phyloP scores from a whole-genome alignment of 2,888 invertebrate genomes.

The Antitype chi region DNA sequence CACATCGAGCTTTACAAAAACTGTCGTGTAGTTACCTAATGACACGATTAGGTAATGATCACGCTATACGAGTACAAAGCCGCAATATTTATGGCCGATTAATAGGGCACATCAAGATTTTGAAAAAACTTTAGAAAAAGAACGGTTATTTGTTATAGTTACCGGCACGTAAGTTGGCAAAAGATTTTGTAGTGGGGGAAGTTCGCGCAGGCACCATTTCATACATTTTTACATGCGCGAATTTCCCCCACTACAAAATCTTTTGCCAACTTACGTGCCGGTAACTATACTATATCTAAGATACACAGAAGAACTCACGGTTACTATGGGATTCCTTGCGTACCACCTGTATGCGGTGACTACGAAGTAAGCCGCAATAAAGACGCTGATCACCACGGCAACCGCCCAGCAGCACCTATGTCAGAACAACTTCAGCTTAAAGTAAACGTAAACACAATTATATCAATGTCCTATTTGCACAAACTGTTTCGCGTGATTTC shows the following conservation, averaged over 20 bases:
- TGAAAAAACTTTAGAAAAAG: background rate
- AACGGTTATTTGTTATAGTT: too few relatives aligned
- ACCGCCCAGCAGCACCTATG: slow-evolving; percentile 90
- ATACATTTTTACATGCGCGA: too few relatives aligned
- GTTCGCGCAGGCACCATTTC: too few relatives aligned
- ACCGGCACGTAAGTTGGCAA: too few relatives aligned
- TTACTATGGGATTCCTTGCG: slow-evolving; percentile 91
- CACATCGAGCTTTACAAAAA: background rate
- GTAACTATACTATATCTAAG: background rate
- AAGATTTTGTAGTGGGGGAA: too few relatives aligned
- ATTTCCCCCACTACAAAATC: too few relatives aligned
- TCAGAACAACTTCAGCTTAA: slow-evolving; percentile 36
- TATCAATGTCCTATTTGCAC: background rate
- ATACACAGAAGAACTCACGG: slow-evolving; percentile 81
- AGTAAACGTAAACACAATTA: background rate
- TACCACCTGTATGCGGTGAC: slow-evolving; percentile 91
- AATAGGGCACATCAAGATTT: background rate
- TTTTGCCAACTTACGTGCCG: too few relatives aligned
- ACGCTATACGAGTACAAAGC: background rate
- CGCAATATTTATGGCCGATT: background rate
- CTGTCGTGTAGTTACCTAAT: too few relatives aligned
- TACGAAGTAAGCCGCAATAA: slow-evolving; percentile 90
- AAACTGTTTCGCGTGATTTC: background rate
- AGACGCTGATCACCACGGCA: slow-evolving; percentile 89
- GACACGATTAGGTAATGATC: background rate